Base-by-base conservation (phyloP, 1,140 invertebrate species). In the Pteromalus puparum region DNA sequence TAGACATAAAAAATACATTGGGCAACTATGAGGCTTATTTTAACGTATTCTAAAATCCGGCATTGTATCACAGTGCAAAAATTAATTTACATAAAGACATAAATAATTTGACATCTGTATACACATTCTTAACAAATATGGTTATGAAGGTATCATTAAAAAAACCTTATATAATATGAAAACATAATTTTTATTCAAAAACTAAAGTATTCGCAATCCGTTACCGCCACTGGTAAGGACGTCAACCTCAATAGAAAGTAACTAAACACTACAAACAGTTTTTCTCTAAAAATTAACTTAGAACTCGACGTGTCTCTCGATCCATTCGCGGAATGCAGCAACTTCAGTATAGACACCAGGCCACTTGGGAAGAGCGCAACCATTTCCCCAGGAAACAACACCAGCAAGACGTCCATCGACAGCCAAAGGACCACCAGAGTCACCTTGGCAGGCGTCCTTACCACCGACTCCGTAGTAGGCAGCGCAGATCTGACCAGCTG, bases 401-500 rank as follows among this genome's bases (percentile, higher is more conserved):
- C 95, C 95, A 5, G 94, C 88, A 18, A 95, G 91, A 15, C 90
- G 86, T 70, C 92, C 92, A 67, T 91, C 87, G 1, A 92, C 87
- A 9, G 92, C 93, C 1, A 93, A 91, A 68, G 93, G 93, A 30
- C 93, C 93, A 75, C 93, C 93, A 3, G 93, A 93, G 77, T 94
- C 93, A 85, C 93, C 93, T 91, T 93, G 89, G 26, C 96, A 96
- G 5, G 95, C 94, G 89, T 96, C 95, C 87, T 94, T 95, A 38
- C 95, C 95, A 13, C 95, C 95, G 70, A 94, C 92, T 18, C 75
- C 9, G 90, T 91, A 76, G 82, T 93, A 94, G 5, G 96, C 96
- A 61, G 96, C 96, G 90, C 96, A 97, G 38, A 97, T 90, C 94
- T 96, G 96, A 18, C 94, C 94, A 13, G 94, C 90, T 1, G 95